A percentile compares a stretch with the other conserved stretches of the same genome.
Conservation (phyloP, 2,888 invertebrate species). For the Physocephala rufipes region DNA sequence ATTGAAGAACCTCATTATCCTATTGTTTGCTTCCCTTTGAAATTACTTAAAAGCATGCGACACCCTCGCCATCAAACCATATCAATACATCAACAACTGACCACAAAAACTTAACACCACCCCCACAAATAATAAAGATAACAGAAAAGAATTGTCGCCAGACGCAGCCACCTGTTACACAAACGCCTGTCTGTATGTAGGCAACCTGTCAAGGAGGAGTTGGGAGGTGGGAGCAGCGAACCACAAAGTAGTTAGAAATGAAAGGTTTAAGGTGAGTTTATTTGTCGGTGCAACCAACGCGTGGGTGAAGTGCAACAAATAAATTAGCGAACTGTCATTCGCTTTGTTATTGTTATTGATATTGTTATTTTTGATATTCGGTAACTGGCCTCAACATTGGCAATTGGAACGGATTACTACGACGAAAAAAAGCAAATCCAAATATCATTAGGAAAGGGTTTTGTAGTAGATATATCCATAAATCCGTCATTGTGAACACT, state of each 20-base stretch:
- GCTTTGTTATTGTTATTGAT: slow-evolving; percentile 15
- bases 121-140: neutral
- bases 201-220: slow-evolving; percentile 21
- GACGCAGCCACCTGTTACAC: neutral
- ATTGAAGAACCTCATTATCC: slow-evolving; percentile 26
- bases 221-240: too few species aligned
- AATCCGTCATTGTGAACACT: too few species aligned
- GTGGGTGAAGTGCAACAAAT: slow-evolving; percentile 22
- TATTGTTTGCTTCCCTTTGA: slow-evolving; percentile 29
- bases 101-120: slow-evolving; percentile 8
- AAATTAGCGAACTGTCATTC: slow-evolving; percentile 21
- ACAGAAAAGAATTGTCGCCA: neutral
- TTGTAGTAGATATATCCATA: too few species aligned
- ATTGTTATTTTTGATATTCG: neutral
- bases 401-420: too few species aligned
- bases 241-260: too few species aligned
- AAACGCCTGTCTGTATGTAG: neutral
- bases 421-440: too few species aligned
- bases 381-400: slow-evolving; percentile 21
- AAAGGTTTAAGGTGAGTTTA: neutral
- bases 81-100: too few species aligned
- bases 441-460: too few species aligned
- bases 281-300: neutral
- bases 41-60: neutral
- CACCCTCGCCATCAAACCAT: neutral